Base-by-base conservation (phyloP, 2,113 vertebrate genomes). In the Ailurus styani region DNA sequence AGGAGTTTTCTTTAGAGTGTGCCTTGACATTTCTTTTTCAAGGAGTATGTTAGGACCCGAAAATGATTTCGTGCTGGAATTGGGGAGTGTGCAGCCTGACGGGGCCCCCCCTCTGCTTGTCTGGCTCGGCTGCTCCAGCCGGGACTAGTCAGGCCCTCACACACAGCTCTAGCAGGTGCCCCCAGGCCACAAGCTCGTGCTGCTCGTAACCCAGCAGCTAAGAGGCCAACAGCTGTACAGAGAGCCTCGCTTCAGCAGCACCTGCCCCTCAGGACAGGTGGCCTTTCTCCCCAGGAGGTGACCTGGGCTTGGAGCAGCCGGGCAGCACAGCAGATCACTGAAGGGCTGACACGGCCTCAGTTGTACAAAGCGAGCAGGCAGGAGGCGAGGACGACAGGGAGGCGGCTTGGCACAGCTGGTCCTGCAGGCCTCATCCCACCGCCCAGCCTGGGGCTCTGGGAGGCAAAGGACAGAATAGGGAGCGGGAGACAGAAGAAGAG, bases 141-240 rank as follows among this genome's bases (percentile, higher is more conserved):
- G 9, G 54, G 6, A 77, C 13, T 3, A 52, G n/a, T 29, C 82
- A 85, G 73, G 66, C 31, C 79, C 31, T 23, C 0, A 0, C 10
- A 5, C 52, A 23, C 6, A 55, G 54, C 68, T 83, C 81, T 50
- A 66, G 17, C 23, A 72, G 40, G 45, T 10, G 14, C 5, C 31
- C 25, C 14, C 27, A 20, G 3, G 3, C 37, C 47, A 18, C 27
- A 5, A 3, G 17, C 57, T 54, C 9, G 0, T 12, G 47, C 60
- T 47, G 45, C 55, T 42, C 4, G 2, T 11, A 64, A 60, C 21
- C 57, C 50, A 2, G 37, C 2, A 37, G 64, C 37, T n/a, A 17
- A 25, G 25, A 13, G 0, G 1, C 10, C 14, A 37, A 37, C 42
- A 87, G 31, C 34, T 37, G 0, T 55, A 14, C 2, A 4, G 10